Evolutionary conservation across 2,888 invertebrate species (phyloP), one percentile per base, ranked within the genome.

Genomic region (Thymelicus sylvestris): DNA sequence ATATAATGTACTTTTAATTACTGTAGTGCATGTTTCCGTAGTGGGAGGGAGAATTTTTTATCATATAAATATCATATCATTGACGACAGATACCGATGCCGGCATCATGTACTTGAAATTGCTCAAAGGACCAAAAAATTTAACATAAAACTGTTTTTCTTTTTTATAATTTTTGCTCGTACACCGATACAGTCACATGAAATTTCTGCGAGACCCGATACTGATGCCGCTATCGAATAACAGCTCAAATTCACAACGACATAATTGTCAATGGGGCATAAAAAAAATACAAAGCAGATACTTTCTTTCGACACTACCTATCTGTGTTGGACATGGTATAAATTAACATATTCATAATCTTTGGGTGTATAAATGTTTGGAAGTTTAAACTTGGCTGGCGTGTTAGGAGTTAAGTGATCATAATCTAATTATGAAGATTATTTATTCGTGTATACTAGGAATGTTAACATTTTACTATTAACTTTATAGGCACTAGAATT

Each of bases 231-330:
- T 68, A 68, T 68, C 68, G 8, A 55, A 63, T 68, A 57, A 55
- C 68, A 63, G 68, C 68, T 68, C 68, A 63, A 63, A 68, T 47
- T 63, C 68, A 15, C 15, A n/a, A 47, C 57, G 63, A 68, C 68
- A 68, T 68, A 44, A 68, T 68, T 68, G 63, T 57, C 63, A 68
- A 57, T 38, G 68, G 55, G 15, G 67, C 67, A 68, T 68, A 55
- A 68, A 52, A 62, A 31, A 31, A 55, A 31, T 67, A 52, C 41
- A 60, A 67, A 62, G 41, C 44, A 50, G 67, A 68, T 68, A 68
- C 67, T 68, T 52, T 68, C 41, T 24, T 55, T 2, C 24, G 55
- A 24, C 5, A 24, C 55, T 24, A 10, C 24, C 50, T 50, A n/a
- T 15, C 12, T 10, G 55, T 31, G 55, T 55, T 55, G 24, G 39